Base-by-base conservation (phyloP, 1,140 invertebrate species). In the Leptonema lineaticorne region DNA sequence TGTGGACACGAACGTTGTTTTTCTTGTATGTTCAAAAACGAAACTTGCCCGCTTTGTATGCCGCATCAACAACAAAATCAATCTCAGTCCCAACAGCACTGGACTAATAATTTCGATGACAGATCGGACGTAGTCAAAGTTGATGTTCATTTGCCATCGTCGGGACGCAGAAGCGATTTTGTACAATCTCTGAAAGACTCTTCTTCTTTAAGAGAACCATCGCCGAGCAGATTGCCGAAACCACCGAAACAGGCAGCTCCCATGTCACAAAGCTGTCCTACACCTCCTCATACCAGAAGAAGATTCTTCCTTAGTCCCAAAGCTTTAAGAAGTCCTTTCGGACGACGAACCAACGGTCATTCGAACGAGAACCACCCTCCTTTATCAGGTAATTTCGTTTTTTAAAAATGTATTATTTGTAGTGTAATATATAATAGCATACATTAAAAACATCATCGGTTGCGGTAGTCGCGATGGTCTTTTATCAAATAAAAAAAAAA, bases 1-100 rank as follows among this genome's bases (percentile, higher is more conserved):
- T 97, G 94, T 81, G 94, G 94, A 69, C 95, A 96, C 85, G 93
- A 95, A 77, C 84, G 93, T 48, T 96, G 94, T 82, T 96, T 96
- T 83, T 90, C 92, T 69, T 97, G 94, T 81, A 90, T 96, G 86
- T 95, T 95, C 82, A 89, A 89, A 74, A 93, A 90, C 81, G 93
- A 96, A 79, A 85, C 88, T 26, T 96, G 94, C 79, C 93, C 93
- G n/a, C 85, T 95, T 24, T 97, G 94, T 78, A 84, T 84, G 37
- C 79, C 83, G 68, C 84, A 76, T 73, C 77, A 75, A 68, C 76
- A 78, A 64, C 75, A 72, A 9, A 41, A 58, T 33, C 41, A 29
- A 5, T 20, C 8, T 4, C 73, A 72, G 73, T 81, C 68, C 63
- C 78, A 68, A 77, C 80, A 67, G 78, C 75, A 33, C 79, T 76